Conservation (phyloP, 2,113 vertebrate species). For the Calonectris borealis region DNA sequence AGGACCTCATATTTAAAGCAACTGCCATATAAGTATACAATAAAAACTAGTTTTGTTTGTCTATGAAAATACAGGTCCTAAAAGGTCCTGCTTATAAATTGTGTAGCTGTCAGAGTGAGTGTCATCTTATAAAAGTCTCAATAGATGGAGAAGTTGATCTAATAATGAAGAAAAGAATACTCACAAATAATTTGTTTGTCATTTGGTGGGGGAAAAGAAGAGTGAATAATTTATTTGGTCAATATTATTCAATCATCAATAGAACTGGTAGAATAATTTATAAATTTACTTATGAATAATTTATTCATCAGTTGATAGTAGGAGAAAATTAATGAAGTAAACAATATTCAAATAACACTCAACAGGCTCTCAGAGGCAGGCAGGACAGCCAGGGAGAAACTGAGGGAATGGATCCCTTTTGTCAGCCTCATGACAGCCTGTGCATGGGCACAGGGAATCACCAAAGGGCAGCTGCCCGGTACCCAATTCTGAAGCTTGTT, state of each 20-base stretch:
- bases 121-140: neutral
- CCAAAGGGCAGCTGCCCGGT: neutral
- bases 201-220: neutral
- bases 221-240: slow-evolving; percentile 57
- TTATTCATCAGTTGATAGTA: slow-evolving; percentile 21
- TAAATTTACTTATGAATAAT: slow-evolving; percentile 59
- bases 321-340: slow-evolving; percentile 52
- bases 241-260: slow-evolving; percentile 55
- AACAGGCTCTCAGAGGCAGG: neutral
- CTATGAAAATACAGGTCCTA: neutral
- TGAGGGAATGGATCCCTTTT: neutral
- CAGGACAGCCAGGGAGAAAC: neutral
- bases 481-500: neutral
- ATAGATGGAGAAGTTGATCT: neutral
- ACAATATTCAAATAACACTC: neutral
- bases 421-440: neutral
- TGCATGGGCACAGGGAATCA: neutral
- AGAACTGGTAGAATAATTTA: slow-evolving; percentile 56
- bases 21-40: neutral
- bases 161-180: neutral
- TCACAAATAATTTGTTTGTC: slow-evolving; percentile 59
- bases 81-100: neutral
- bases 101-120: neutral
- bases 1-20: neutral
- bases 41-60: neutral